phyloP scores from a whole-genome alignment of 2,113 vertebrate genomes.

The Solenodon paradoxus region DNA sequence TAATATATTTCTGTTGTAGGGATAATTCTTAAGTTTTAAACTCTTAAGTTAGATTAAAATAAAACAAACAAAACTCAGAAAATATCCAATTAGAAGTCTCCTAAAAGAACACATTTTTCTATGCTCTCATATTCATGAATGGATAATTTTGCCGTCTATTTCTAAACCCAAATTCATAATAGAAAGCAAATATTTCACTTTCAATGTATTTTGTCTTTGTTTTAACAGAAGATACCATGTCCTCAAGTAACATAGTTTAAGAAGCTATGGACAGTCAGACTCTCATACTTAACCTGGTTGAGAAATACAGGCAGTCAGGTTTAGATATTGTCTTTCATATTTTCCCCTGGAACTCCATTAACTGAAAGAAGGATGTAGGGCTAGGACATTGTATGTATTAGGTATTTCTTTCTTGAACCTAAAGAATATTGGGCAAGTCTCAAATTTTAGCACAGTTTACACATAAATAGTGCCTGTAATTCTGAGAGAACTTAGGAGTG shows the following conservation, averaged over 20 bases:
- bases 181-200: not conserved
- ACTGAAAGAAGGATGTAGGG: not conserved
- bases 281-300: not conserved
- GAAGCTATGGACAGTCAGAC: not conserved
- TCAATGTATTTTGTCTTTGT: not conserved
- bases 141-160: not conserved
- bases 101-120: not conserved
- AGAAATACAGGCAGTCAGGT: not conserved
- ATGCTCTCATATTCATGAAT: not conserved
- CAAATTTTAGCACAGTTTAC: not conserved
- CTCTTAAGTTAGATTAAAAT: slow-evolving; percentile 7
- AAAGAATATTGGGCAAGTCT: not conserved
- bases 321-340: not conserved
- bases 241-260: not conserved
- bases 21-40: slow-evolving; percentile 1
- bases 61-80: not conserved
- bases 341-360: not conserved
- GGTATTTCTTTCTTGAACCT: not conserved
- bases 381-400: not conserved
- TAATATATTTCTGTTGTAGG: not conserved
- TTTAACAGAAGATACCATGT: not conserved
- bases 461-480: slow-evolving; percentile 4
- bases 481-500: slow-evolving; percentile 42
- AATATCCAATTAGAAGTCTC: not conserved
- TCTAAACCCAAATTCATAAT: not conserved